Conservation (phyloP, 1,140 invertebrate species). For the Drosophila cardini region DNA sequence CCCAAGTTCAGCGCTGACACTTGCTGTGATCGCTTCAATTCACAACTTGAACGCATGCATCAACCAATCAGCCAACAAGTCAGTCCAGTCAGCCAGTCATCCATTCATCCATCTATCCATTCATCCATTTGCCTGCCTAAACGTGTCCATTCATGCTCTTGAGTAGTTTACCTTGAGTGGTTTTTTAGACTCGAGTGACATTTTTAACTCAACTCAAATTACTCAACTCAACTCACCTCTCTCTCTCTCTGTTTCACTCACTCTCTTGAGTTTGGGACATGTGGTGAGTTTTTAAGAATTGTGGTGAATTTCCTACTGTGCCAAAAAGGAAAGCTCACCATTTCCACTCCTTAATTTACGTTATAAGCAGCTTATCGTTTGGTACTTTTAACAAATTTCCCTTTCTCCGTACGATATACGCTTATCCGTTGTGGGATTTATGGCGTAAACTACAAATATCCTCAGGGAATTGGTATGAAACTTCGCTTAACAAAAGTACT, state of each 20-base stretch:
- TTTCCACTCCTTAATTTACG: background rate
- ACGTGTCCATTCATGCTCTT: constrained; percentile 20
- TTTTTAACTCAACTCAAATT: background rate
- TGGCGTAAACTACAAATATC: background rate
- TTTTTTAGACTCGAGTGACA: background rate
- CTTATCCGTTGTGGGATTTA: background rate
- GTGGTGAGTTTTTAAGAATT: background rate
- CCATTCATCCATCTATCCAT: constrained; percentile 2
- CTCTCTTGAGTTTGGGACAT: constrained; percentile 6
- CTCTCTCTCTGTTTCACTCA: background rate
- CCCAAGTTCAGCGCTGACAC: constrained; percentile 1
- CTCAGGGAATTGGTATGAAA: background rate
- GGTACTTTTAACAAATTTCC: constrained; percentile 16
- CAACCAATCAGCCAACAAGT: constrained; percentile 1
- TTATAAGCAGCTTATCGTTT: constrained; percentile 6
- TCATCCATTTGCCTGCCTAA: background rate
- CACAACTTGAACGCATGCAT: constrained; percentile 24
- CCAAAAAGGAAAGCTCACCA: background rate
- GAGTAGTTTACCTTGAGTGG: background rate
- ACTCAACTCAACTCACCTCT: background rate
- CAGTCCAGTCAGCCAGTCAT: constrained; percentile 3
- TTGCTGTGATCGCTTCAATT: constrained; percentile 41
- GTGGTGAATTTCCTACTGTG: background rate
- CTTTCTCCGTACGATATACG: constrained; percentile 1
- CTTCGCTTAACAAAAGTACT: background rate